phyloP scores from a whole-genome alignment of 2,113 vertebrate species.

The Salvelinus sp. region DNA sequence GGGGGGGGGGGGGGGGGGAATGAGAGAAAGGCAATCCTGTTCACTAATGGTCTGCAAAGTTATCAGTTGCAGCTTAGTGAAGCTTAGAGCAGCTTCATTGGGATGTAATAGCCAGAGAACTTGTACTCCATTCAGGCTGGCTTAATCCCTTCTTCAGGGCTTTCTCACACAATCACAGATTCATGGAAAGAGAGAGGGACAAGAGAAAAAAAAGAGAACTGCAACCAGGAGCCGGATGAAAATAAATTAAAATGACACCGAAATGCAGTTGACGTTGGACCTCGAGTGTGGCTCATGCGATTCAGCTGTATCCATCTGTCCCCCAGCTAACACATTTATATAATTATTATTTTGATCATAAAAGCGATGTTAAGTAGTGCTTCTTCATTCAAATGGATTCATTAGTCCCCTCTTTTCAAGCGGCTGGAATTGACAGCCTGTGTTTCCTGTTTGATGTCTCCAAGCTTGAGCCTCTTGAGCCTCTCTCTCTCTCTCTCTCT shows the following conservation, averaged over 20 bases:
- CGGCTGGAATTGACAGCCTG: slow-evolving; percentile 43
- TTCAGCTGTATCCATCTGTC: slow-evolving; percentile 30
- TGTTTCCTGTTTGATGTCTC: slow-evolving; percentile 58
- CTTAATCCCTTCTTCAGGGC: slow-evolving; percentile 70
- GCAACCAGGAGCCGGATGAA: slow-evolving; percentile 18
- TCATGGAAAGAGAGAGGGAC: slow-evolving; percentile 56
- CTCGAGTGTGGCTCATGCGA: slow-evolving; percentile 18
- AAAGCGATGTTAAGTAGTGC: slow-evolving; percentile 51
- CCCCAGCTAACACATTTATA: slow-evolving; percentile 42
- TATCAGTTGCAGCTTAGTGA: slow-evolving; percentile 77
- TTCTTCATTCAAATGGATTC: slow-evolving; percentile 41
- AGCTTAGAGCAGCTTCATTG: slow-evolving; percentile 74
- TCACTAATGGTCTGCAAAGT: slow-evolving; percentile 76
- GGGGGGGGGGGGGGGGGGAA: slow-evolving; percentile 48
- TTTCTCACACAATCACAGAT: slow-evolving; percentile 66
- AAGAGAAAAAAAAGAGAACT: slow-evolving; percentile 22
- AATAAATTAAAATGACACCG: slow-evolving; percentile 21
- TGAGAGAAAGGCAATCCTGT: slow-evolving; percentile 68
- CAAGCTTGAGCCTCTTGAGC: slow-evolving; percentile 33
- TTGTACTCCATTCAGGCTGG: slow-evolving; percentile 69
- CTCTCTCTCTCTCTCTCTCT: not conserved
- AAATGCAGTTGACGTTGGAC: slow-evolving; percentile 38
- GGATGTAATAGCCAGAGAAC: slow-evolving; percentile 75
- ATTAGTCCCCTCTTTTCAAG: slow-evolving; percentile 32
- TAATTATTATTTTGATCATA: slow-evolving; percentile 64